Conservation (phyloP, 2,888 invertebrate genomes). For the Nomada fabriciana region DNA sequence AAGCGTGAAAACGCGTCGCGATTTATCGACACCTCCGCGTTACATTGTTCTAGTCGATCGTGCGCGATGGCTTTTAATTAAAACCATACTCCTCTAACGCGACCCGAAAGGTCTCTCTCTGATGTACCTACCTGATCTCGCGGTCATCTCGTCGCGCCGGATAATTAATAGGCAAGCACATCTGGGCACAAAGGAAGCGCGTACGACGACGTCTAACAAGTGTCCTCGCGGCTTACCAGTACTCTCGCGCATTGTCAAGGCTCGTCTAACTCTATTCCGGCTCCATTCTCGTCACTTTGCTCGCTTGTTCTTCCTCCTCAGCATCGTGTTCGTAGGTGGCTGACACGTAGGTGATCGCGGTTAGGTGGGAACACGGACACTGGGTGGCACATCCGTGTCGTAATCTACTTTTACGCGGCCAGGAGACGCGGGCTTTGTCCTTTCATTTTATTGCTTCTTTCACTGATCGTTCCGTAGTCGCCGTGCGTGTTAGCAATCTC, state of each 20-base stretch:
- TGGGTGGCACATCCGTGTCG: constrained; percentile 36
- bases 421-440: constrained; percentile 13
- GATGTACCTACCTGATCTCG: constrained; percentile 7
- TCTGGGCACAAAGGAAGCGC: constrained; percentile 71
- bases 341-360: constrained; percentile 47
- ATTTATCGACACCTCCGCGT: constrained; percentile 61
- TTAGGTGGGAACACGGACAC: constrained; percentile 26
- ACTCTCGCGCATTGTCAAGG: constrained; percentile 74
- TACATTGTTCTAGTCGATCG: constrained; percentile 34
- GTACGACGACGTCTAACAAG: constrained; percentile 73
- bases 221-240: constrained; percentile 70
- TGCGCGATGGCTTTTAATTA: constrained; percentile 50
- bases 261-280: constrained; percentile 66
- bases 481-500: too few relatives aligned
- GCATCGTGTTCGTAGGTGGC: constrained; percentile 52
- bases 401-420: constrained; percentile 50
- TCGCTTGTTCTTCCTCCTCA: constrained; percentile 35
- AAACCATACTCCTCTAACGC: constrained; percentile 41
- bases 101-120: neutral
- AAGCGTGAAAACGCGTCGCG: neutral
- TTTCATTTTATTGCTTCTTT: neutral
- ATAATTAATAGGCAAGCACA: constrained; percentile 72
- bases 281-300: constrained; percentile 50
- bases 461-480: neutral
- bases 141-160: constrained; percentile 33